Base-by-base conservation (phyloP, 2,797 vertebrate genomes). In the Oophaga sylvatica region DNA sequence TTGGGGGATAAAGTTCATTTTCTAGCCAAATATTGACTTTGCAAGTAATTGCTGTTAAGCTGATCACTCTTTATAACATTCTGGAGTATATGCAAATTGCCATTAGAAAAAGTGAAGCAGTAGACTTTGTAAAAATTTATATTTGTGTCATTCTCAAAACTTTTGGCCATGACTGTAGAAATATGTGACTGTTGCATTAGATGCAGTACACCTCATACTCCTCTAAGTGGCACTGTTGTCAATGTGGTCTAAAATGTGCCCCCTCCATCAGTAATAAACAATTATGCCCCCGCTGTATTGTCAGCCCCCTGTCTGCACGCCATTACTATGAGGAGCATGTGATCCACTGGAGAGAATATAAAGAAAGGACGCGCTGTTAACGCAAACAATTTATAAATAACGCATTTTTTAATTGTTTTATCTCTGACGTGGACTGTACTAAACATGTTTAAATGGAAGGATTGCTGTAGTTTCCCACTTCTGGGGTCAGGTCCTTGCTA, bases 321-420 rank as follows among this genome's bases (percentile, higher is more conserved):
- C 11, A 20, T 75, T 13, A 75, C 31, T 17, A 53, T 56, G 48
- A 53, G 53, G 5, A 79, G 53, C 59, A 17, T 79, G 57, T 15
- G 31, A 20, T 1, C 16, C 20, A 20, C 9, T 5, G 41, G 41
- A 16, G 41, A 22, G 13, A 77, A 56, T 56, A 48, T 5, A 77
- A 77, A 48, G 6, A 26, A 11, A 65, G 62, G 62, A n/a, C 7
- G 26, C 11, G 15, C 56, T 60, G 26, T 41, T 60, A 31, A 80
- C 62, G n/a, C 41, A 65, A 48, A 26, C 29, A 15, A 63, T 65
- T 60, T 81, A 65, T 65, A 81, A n/a, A 81, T 82, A 53, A 26
- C 20, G 17, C 26, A 7, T 41, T 81, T 81, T 59, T 22, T 0
- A n/a, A n/a, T 81, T 3, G 2, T 20, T 31, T 68, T 31, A 82